Percentiles rank a stretch among this genome's conserved stretches.
Conservation (phyloP, 2,888 invertebrate genomes). For the Callinectes sapidus region DNA sequence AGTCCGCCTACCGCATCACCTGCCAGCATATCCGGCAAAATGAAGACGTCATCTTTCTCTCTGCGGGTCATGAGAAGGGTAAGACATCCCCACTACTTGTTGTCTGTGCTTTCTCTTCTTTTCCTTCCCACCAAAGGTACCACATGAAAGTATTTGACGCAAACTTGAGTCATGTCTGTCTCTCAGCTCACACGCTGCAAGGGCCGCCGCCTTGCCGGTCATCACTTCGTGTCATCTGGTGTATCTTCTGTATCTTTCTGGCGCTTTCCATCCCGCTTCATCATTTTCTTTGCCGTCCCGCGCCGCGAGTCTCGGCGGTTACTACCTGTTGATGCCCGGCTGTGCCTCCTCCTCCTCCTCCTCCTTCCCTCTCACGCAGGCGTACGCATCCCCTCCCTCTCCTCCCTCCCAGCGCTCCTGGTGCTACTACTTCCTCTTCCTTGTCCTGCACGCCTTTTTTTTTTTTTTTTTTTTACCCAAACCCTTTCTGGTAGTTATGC, state of each 20-base stretch:
- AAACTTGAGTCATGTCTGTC: background rate
- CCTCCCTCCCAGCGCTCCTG: background rate
- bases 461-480: background rate
- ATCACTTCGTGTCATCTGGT: background rate
- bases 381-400: constrained; percentile 11
- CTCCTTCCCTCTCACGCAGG: constrained; percentile 32
- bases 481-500: background rate
- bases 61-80: constrained; percentile 88
- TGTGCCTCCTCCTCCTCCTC: constrained; percentile 25
- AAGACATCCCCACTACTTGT: constrained; percentile 76
- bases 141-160: background rate
- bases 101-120: background rate
- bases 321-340: constrained; percentile 56
- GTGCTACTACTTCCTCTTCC: background rate
- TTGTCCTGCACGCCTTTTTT: background rate
- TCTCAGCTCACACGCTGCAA: background rate
- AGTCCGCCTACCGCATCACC: constrained; percentile 24
- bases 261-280: background rate
- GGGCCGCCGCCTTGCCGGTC: background rate
- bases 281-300: background rate
- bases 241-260: background rate
- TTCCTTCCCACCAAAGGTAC: background rate
- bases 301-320: background rate
- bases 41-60: constrained; percentile 88
- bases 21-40: constrained; percentile 77